Evolutionary conservation across 2,797 vertebrate species (phyloP).

Genomic region (Sebastes glaucus): DNA sequence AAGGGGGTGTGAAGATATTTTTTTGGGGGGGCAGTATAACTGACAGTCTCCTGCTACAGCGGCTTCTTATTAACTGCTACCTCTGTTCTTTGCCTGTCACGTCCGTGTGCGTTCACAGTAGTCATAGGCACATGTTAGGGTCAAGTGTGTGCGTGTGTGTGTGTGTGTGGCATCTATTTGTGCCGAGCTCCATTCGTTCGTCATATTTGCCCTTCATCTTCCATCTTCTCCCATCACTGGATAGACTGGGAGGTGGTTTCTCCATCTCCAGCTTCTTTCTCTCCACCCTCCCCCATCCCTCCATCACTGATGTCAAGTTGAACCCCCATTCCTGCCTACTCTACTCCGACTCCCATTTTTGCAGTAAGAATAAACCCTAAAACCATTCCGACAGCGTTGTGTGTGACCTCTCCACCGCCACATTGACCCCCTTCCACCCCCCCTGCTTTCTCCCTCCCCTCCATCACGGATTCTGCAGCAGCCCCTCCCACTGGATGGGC

Average conservation of each 20-base stretch:
- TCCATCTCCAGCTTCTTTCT: neutral
- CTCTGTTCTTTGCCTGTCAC: constrained; percentile 33
- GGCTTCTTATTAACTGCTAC: constrained; percentile 43
- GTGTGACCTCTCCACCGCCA: neutral
- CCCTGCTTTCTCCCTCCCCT: neutral
- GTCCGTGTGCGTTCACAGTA: constrained; percentile 56
- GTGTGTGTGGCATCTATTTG: constrained; percentile 10
- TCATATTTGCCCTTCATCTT: constrained; percentile 3
- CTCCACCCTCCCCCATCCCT: neutral
- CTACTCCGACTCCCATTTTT: neutral
- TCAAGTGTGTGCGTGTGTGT: constrained; percentile 4
- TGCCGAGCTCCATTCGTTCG: neutral
- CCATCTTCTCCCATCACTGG: neutral
- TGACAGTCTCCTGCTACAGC: constrained; percentile 59
- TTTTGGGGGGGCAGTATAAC: constrained; percentile 43
- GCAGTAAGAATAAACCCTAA: neutral
- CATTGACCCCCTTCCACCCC: neutral
- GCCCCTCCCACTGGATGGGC: constrained; percentile 96
- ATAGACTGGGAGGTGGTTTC: neutral
- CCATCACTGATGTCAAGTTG: neutral
- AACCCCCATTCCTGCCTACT: neutral
- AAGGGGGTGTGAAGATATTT: constrained; percentile 13
- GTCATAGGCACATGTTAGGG: constrained; percentile 68
- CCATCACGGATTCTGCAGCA: constrained; percentile 83
- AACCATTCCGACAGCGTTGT: neutral